Evolutionary conservation across 2,113 vertebrate species (phyloP).

Genomic region (Varanus salvator): DNA sequence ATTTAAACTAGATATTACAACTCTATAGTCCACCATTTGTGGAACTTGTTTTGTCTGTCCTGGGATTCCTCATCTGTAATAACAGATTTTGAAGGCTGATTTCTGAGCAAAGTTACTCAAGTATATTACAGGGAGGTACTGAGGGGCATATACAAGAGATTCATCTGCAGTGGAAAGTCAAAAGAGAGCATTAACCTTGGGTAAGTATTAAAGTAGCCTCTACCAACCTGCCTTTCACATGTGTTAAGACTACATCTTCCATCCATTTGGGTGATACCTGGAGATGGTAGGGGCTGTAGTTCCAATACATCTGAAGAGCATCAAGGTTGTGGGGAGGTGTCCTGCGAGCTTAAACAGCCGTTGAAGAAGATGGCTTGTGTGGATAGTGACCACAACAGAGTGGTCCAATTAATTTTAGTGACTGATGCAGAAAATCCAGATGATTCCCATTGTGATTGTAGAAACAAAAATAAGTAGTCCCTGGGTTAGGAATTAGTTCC

Average conservation of each 20-base stretch:
- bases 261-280: no score
- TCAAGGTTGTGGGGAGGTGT: background rate
- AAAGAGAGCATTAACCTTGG: background rate
- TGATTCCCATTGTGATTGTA: background rate
- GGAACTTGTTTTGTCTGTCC: background rate
- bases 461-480: background rate
- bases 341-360: background rate
- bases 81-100: background rate
- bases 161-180: background rate
- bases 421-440: background rate
- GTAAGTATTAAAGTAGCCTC: background rate
- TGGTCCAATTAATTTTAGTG: background rate
- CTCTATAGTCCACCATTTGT: background rate
- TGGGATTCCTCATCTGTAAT: background rate
- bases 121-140: background rate
- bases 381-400: background rate
- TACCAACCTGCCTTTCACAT: no score
- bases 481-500: no score
- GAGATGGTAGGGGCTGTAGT: no score
- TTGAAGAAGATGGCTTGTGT: background rate
- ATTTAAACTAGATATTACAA: background rate
- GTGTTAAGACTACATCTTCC: no score
- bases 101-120: background rate
- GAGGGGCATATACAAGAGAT: background rate
- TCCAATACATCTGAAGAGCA: no score